These are phyloP conservation scores for Cistogaster globosa DNA, from an alignment of 2,888 invertebrate species.

Conservation along the genomic window DNA sequence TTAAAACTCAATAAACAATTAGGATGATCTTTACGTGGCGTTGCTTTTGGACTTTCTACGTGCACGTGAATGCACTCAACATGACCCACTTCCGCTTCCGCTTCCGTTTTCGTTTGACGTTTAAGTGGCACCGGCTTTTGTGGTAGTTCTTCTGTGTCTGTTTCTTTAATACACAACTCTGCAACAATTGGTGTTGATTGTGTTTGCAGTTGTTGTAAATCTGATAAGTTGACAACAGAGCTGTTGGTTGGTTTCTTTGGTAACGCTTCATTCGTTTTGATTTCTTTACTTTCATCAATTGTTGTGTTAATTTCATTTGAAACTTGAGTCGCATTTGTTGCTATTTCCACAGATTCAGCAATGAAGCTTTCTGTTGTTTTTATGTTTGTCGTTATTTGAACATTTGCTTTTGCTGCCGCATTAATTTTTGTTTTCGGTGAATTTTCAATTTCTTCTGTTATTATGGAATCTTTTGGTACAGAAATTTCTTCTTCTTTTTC, in stretches of 20 bases:
- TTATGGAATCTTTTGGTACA: conserved; percentile 2
- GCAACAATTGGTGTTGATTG: neutral
- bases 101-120: conserved; percentile 41
- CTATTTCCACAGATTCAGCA: conserved; percentile 8
- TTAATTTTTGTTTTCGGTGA: neutral
- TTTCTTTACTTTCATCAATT: conserved; percentile 54
- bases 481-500: neutral
- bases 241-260: conserved; percentile 63
- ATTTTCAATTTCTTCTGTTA: neutral
- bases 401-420: conserved; percentile 50
- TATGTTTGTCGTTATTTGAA: conserved; percentile 36
- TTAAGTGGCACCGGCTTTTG: conserved; percentile 57
- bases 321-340: conserved; percentile 15
- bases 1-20: conserved; percentile 67
- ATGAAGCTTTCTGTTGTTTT: conserved; percentile 5
- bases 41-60: conserved; percentile 71
- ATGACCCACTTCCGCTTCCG: conserved; percentile 73
- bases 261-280: conserved; percentile 65
- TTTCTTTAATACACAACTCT: conserved; percentile 58
- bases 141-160: conserved; percentile 27
- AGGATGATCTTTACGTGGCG: conserved; percentile 59
- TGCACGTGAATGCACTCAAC: conserved; percentile 75
- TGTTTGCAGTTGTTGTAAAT: conserved; percentile 29
- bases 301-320: conserved; percentile 30
- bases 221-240: neutral